phyloP scores from a whole-genome alignment of 1,140 invertebrate genomes.

The Macrosteles quadrilineatus region DNA sequence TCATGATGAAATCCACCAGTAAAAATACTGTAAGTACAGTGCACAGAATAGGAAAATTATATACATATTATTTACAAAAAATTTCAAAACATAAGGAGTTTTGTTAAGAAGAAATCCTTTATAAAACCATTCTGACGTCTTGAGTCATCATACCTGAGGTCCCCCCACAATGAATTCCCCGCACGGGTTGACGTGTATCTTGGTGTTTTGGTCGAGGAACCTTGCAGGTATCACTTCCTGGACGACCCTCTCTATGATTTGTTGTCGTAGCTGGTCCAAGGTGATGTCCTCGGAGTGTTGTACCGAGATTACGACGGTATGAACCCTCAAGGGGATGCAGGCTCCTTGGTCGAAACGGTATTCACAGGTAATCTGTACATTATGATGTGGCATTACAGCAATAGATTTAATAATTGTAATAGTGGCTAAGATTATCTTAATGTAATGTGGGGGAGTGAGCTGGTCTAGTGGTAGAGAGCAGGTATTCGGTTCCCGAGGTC shows the following conservation, averaged over 20 bases:
- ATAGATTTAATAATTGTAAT: too few relatives aligned
- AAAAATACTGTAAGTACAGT: too few relatives aligned
- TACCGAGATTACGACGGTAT: constrained; percentile 93
- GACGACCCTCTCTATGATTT: not conserved
- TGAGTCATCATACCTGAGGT: constrained; percentile 83
- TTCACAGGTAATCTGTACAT: constrained; percentile 92
- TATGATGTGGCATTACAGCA: constrained; percentile 97
- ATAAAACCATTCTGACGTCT: too few relatives aligned
- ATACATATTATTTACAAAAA: too few relatives aligned
- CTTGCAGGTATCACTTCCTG: not conserved
- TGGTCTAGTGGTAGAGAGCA: too few relatives aligned
- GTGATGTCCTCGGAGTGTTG: constrained; percentile 90
- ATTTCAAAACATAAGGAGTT: too few relatives aligned
- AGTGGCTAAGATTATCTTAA: too few relatives aligned
- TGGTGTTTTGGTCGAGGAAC: not conserved
- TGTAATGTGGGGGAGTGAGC: too few relatives aligned
- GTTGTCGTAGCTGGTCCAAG: constrained; percentile 73
- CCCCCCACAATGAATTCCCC: constrained; percentile 93
- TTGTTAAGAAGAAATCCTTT: too few relatives aligned
- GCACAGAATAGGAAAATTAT: too few relatives aligned
- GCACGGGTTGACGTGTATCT: constrained; percentile 93
- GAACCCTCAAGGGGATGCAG: constrained; percentile 89
- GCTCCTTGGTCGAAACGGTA: constrained; percentile 60
- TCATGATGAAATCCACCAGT: too few relatives aligned
- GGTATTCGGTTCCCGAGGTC: too few relatives aligned